phyloP scores from a whole-genome alignment of 2,797 vertebrate genomes.

The Enteromius unitaeniatus region DNA sequence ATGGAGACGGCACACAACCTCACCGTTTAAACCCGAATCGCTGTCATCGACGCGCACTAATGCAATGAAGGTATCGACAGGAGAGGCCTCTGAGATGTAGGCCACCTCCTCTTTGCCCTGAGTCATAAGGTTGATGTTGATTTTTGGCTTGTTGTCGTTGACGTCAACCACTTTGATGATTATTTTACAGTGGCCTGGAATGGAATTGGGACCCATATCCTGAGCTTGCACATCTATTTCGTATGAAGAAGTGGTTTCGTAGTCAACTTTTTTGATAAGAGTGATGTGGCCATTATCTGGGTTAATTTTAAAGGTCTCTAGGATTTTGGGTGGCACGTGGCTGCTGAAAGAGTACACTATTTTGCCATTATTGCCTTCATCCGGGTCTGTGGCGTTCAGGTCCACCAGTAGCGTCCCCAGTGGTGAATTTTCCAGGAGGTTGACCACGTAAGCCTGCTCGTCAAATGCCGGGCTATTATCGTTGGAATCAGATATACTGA shows the following conservation, averaged over 20 bases:
- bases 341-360: conserved; percentile 94
- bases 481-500: conserved; percentile 95
- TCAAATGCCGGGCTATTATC: conserved; percentile 96
- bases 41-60: conserved; percentile 92
- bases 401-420: conserved; percentile 90
- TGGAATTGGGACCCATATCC: conserved; percentile 95
- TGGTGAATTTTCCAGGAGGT: conserved; percentile 87
- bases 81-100: conserved; percentile 91
- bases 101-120: conserved; percentile 92
- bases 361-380: conserved; percentile 95
- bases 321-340: conserved; percentile 90
- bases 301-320: conserved; percentile 92
- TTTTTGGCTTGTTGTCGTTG: conserved; percentile 97
- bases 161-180: conserved; percentile 94
- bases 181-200: conserved; percentile 96
- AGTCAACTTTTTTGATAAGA: conserved; percentile 92
- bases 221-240: conserved; percentile 96
- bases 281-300: conserved; percentile 90
- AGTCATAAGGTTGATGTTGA: conserved; percentile 95
- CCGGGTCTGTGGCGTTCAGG: conserved; percentile 96
- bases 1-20: conserved; percentile 89
- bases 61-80: conserved; percentile 92
- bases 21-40: conserved; percentile 91
- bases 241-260: conserved; percentile 88
- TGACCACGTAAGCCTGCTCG: conserved; percentile 86